Evolutionary conservation across 2,797 vertebrate genomes (phyloP).

Genomic region (Pyrrhura leucotis): DNA sequence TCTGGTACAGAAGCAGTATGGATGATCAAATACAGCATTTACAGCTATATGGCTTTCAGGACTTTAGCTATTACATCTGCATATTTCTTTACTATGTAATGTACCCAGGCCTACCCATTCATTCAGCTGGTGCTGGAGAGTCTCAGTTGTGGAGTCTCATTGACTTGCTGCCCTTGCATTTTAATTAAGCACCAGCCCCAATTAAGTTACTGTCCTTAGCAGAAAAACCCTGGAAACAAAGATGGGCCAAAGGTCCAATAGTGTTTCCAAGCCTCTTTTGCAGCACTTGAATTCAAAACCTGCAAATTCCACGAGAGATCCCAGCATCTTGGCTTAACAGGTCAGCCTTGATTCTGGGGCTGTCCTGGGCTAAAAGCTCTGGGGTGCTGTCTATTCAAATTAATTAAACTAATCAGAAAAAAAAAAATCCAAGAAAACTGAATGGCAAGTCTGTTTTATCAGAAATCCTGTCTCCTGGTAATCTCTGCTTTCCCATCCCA

Average conservation of each 20-base stretch:
- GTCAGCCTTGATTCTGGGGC: neutral
- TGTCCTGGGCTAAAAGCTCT: neutral
- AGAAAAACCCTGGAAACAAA: neutral
- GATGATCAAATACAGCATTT: neutral
- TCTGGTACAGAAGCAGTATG: neutral
- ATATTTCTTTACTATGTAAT: neutral
- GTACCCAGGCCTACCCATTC: neutral
- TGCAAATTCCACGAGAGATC: neutral
- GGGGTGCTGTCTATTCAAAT: neutral
- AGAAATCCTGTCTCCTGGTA: neutral
- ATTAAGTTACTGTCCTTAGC: neutral
- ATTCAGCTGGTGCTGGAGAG: neutral
- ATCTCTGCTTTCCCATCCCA: neutral
- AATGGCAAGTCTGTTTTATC: neutral
- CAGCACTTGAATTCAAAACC: neutral
- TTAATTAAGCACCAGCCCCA: neutral
- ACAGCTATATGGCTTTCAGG: neutral
- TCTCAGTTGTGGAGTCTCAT: neutral
- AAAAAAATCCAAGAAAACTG: neutral
- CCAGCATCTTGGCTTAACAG: neutral
- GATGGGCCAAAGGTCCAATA: neutral
- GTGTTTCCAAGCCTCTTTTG: neutral
- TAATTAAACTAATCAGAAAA: neutral
- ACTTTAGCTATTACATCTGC: neutral
- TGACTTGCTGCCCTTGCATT: neutral